Percentiles rank a stretch among this genome's conserved stretches.
These are phyloP conservation scores for Bathynomus jamesi DNA, from an alignment of 1,140 invertebrate species.

Conservation along the genomic window DNA sequence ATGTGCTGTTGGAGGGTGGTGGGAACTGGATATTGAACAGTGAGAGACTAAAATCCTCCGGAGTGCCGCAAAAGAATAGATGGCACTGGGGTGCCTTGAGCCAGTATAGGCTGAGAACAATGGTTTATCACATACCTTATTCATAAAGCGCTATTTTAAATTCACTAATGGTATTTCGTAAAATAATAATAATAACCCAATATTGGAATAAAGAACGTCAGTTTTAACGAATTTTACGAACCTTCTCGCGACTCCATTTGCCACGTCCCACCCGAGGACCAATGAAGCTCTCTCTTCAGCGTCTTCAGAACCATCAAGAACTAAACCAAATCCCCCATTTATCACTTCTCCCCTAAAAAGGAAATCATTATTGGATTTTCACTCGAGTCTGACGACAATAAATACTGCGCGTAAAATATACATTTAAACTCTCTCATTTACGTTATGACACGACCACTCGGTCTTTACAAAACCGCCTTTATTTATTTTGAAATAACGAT, in stretches of 20 bases:
- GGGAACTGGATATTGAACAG: too few relatives aligned
- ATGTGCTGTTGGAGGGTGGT: too few relatives aligned
- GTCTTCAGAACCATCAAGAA: slow-evolving; percentile 56
- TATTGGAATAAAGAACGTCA: too few relatives aligned
- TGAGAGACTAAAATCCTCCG: too few relatives aligned
- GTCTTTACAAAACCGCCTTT: background rate
- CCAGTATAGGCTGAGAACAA: too few relatives aligned
- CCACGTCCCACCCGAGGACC: slow-evolving; percentile 60
- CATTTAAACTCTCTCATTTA: background rate
- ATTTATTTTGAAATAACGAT: background rate
- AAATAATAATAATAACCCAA: background rate
- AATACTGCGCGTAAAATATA: background rate
- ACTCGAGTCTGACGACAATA: too few relatives aligned
- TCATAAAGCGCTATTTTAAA: background rate
- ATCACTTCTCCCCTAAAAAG: slow-evolving; percentile 56
- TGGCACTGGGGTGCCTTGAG: too few relatives aligned
- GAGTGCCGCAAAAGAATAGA: too few relatives aligned
- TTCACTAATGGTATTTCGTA: background rate
- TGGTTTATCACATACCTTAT: too few relatives aligned
- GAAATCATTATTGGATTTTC: too few relatives aligned
- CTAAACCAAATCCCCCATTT: slow-evolving; percentile 60
- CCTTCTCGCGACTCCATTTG: slow-evolving; percentile 53
- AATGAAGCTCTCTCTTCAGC: slow-evolving; percentile 46
- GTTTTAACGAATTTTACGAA: slow-evolving; percentile 13
- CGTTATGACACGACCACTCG: background rate